phyloP scores from a whole-genome alignment of 2,888 invertebrate genomes.

The Caenorhabditis angaria region DNA sequence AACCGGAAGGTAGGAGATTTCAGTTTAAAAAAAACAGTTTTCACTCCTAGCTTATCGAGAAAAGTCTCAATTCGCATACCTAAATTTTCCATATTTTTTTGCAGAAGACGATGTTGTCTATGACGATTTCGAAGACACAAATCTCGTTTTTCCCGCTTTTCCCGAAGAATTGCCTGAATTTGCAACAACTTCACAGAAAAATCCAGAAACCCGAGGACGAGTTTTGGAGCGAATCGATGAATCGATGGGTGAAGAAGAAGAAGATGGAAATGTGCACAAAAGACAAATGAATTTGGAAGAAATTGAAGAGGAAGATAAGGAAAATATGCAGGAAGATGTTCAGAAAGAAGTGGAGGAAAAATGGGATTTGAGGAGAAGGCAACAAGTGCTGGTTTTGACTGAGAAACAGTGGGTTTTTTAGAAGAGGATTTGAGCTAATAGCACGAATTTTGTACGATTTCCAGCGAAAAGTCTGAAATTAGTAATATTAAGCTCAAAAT shows the following conservation, averaged over 20 bases:
- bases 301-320: conserved; percentile 3
- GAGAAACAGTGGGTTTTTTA: conserved; percentile 31
- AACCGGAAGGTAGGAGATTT: conserved; percentile 27
- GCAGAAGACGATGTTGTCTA: conserved; percentile 16
- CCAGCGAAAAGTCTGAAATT: no score
- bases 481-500: not conserved
- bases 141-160: conserved; percentile 28
- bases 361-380: conserved; percentile 15
- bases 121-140: conserved; percentile 32
- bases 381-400: conserved; percentile 20
- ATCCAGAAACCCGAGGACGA: not conserved
- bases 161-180: not conserved
- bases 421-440: no score
- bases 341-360: not conserved
- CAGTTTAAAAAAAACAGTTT: conserved; percentile 10
- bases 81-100: conserved; percentile 5
- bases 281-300: not conserved
- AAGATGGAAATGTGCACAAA: conserved; percentile 1
- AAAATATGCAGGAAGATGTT: not conserved
- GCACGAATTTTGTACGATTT: no score
- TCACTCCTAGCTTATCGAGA: no score
- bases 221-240: not conserved
- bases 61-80: no score
- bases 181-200: not conserved
- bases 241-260: not conserved